phyloP scores from a whole-genome alignment of 1,140 invertebrate species.

The Notospermus geniculatus region DNA sequence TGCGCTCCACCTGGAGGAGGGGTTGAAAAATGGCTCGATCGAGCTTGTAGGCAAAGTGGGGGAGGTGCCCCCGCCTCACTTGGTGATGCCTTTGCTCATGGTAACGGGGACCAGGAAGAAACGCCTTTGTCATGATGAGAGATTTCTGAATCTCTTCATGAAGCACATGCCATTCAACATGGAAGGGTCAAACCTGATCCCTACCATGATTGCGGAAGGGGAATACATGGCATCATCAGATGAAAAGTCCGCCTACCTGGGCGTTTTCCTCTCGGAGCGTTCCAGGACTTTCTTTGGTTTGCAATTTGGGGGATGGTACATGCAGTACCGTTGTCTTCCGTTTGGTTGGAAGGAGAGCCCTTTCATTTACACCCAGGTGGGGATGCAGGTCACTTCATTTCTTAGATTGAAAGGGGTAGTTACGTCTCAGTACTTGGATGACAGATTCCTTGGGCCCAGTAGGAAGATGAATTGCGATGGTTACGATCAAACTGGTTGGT shows the following conservation, averaged over 20 bases:
- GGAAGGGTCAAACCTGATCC: conserved; percentile 13
- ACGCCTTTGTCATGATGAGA: background rate
- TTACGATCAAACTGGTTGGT: too few relatives aligned
- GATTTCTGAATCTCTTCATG: conserved; percentile 7
- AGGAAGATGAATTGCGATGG: too few relatives aligned
- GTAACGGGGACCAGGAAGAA: background rate
- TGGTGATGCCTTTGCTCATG: conserved; percentile 4
- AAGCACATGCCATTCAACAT: conserved; percentile 16
- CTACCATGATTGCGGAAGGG: conserved; percentile 7
- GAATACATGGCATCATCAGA: conserved; percentile 8
- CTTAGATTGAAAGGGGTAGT: background rate
- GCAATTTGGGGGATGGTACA: background rate
- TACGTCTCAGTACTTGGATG: background rate
- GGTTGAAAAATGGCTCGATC: too few relatives aligned
- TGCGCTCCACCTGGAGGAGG: too few relatives aligned
- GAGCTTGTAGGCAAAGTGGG: background rate
- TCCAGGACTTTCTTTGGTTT: conserved; percentile 1
- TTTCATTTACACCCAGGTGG: background rate
- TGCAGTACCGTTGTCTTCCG: background rate
- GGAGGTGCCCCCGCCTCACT: background rate
- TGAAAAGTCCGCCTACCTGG: conserved; percentile 9
- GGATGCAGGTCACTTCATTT: background rate
- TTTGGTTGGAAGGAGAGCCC: conserved; percentile 11
- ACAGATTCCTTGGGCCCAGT: background rate
- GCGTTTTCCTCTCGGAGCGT: background rate